Conservation (phyloP, 2,113 vertebrate genomes). For the Cranoglanis bouderius region DNA sequence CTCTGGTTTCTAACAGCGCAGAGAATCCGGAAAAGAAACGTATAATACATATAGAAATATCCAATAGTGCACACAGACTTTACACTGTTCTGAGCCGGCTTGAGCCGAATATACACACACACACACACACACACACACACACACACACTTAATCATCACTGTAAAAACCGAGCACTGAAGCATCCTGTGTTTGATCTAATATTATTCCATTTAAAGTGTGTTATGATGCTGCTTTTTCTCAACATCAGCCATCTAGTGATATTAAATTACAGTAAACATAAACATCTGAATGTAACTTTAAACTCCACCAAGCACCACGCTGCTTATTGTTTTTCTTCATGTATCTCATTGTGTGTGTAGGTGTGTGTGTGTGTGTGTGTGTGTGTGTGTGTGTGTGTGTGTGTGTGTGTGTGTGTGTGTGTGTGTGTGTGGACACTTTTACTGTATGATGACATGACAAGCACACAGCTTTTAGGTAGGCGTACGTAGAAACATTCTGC, state of each 20-base stretch:
- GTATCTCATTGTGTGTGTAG: slow-evolving; percentile 11
- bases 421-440: neutral
- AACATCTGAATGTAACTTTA: slow-evolving; percentile 61
- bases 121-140: neutral
- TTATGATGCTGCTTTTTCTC: slow-evolving; percentile 51
- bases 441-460: neutral
- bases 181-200: neutral
- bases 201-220: neutral
- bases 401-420: slow-evolving; percentile 5
- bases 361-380: slow-evolving; percentile 25
- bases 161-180: neutral
- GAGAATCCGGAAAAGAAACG: neutral
- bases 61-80: neutral
- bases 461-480: slow-evolving; percentile 40
- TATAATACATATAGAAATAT: neutral
- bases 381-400: slow-evolving; percentile 5
- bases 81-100: neutral
- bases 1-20: neutral
- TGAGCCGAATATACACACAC: neutral
- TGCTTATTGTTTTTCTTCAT: slow-evolving; percentile 18
- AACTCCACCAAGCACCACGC: slow-evolving; percentile 40
- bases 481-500: slow-evolving; percentile 32
- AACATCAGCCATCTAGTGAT: slow-evolving; percentile 42
- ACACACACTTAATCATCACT: neutral
- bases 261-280: slow-evolving; percentile 54